These are phyloP conservation scores for Cacajao melanocephalus DNA, from an alignment of 2,797 vertebrate species.

Conservation along the genomic window DNA sequence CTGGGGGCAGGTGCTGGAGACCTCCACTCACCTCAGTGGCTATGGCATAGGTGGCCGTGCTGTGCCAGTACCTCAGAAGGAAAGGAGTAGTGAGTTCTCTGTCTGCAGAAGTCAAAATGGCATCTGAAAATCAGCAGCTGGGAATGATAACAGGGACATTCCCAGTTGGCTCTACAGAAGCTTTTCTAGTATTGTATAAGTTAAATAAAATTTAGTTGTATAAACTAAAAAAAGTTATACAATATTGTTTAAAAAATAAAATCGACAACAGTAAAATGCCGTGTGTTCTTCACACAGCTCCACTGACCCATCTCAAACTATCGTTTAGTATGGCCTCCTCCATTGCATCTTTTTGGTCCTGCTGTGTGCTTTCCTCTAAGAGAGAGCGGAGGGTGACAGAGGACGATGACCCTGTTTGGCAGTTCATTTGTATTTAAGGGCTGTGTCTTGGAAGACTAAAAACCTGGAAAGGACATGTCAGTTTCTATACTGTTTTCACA, in stretches of 20 bases:
- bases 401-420: fast-evolving
- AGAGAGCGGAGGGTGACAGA: fast-evolving
- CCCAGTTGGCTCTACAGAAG: too few species aligned
- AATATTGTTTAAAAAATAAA: neutral
- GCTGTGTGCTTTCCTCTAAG: fast-evolving
- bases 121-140: neutral
- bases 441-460: neutral
- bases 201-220: neutral
- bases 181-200: fast-evolving
- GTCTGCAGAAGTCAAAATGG: fast-evolving
- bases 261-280: fast-evolving
- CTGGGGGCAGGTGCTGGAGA: conserved; percentile 87
- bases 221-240: neutral
- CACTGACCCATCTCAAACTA: fast-evolving
- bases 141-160: too few species aligned
- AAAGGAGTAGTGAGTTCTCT: neutral
- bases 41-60: conserved; percentile 94
- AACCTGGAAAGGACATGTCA: neutral
- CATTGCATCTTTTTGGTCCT: fast-evolving
- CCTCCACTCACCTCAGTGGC: conserved; percentile 91
- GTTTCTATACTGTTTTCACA: neutral
- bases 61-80: conserved; percentile 93
- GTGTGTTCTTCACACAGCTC: fast-evolving
- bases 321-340: fast-evolving
- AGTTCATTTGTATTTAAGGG: neutral